Base-by-base conservation (phyloP, 2,113 vertebrate species). In the Rutilus rutilus region DNA sequence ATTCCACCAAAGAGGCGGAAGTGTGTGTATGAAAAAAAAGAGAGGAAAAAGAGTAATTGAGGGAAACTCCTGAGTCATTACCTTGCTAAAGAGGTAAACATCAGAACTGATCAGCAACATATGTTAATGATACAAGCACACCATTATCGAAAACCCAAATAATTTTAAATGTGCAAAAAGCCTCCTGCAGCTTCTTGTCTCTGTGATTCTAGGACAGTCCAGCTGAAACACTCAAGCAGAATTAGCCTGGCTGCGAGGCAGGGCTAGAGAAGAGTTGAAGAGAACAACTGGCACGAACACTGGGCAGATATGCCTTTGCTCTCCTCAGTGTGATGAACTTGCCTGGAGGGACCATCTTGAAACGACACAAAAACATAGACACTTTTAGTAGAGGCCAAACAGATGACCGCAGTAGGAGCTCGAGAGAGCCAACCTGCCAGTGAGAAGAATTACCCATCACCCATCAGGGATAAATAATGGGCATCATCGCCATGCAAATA, bases 281-380 rank as follows among this genome's bases (percentile, higher is more conserved):
- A 65, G 64, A 67, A 45, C 45, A 54, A 52, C 80, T 36, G 80
- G 45, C 64, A 52, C 19, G 1, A 67, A 21, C 1, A n/a, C 11
- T 79, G 78, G 78, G 57, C 30, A 62, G 11, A 42, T 9, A 62
- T 14, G 59, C 59, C 36, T 80, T 12, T 64, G 57, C 25, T 67
- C 62, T 82, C 45, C 64, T 89, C 81, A 86, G 89, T 71, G 65
- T 85, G 52, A 64, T 75, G 75, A 90, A 89, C 83, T 86, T 87
- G 86, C 86, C 86, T 87, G 64, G 80, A 85, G 89, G 89, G 52
- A 85, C 76, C 36, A 86, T 67, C 52, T 84, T 81, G 65, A 50
- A 78, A 74, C 27, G 47, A 74, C 69, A 82, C 77, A 79, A 30
- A 45, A 36, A 47, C 33, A 80, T n/a, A 57, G 21, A 21, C 52